Percentiles rank a stretch among this genome's conserved stretches.
Conservation (phyloP, 2,888 invertebrate genomes). For the Thymelicus lineola region DNA sequence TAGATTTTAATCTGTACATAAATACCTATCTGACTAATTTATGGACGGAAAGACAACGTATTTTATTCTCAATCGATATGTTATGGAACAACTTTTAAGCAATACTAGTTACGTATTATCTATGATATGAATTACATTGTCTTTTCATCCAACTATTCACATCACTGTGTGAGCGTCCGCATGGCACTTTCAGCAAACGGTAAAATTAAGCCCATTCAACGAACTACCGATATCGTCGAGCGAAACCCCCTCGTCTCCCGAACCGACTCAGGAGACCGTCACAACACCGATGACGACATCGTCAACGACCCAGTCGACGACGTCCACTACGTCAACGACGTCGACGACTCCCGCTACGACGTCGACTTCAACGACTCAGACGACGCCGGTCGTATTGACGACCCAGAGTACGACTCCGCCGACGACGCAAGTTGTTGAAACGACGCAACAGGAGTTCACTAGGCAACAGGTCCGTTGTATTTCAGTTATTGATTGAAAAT, state of each 20-base stretch:
- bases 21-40: slow-evolving; percentile 69
- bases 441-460: slow-evolving; percentile 68
- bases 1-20: slow-evolving; percentile 56
- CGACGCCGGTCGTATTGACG: slow-evolving; percentile 41
- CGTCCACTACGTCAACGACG: slow-evolving; percentile 53
- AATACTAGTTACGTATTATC: background rate
- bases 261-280: slow-evolving; percentile 49
- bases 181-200: slow-evolving; percentile 85
- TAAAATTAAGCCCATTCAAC: slow-evolving; percentile 79
- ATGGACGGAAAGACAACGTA: slow-evolving; percentile 65
- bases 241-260: slow-evolving; percentile 57
- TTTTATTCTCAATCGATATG: background rate
- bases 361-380: slow-evolving; percentile 47
- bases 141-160: slow-evolving; percentile 62
- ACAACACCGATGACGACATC: slow-evolving; percentile 50
- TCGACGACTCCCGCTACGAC: slow-evolving; percentile 45
- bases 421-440: slow-evolving; percentile 63
- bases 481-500: background rate
- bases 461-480: slow-evolving; percentile 50
- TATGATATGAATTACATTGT: slow-evolving; percentile 50
- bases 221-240: slow-evolving; percentile 69
- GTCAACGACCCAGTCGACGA: slow-evolving; percentile 52
- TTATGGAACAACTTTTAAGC: too few species aligned
- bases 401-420: slow-evolving; percentile 61
- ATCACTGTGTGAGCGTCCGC: slow-evolving; percentile 81